phyloP scores from a whole-genome alignment of 2,888 invertebrate genomes.

The Eueremaeus valkanovi region DNA sequence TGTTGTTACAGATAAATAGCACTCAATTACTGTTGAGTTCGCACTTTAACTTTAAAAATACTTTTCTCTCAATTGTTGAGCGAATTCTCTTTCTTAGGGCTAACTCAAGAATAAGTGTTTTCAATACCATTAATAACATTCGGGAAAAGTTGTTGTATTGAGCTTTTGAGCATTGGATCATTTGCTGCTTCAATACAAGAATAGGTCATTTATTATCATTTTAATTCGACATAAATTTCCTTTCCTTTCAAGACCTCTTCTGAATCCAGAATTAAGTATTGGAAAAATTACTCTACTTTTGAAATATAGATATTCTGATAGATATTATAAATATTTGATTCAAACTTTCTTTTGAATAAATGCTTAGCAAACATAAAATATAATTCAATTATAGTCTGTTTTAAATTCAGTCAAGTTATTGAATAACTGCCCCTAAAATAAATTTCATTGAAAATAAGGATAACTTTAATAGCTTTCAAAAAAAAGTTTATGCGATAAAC shows the following conservation, averaged over 20 bases:
- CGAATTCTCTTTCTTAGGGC: neutral
- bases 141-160: neutral
- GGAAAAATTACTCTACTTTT: no score
- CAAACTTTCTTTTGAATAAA: no score
- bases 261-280: neutral
- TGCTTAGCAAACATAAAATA: no score
- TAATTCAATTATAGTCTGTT: neutral
- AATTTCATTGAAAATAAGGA: no score
- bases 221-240: constrained; percentile 15
- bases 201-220: constrained; percentile 12
- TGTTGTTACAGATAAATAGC: constrained; percentile 1
- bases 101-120: constrained; percentile 13
- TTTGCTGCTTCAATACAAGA: neutral
- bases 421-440: no score
- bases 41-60: neutral
- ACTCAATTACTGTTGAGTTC: neutral
- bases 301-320: neutral
- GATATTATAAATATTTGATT: neutral
- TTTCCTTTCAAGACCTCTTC: neutral
- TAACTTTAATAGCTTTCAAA: no score
- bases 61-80: neutral
- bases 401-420: neutral
- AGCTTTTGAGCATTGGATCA: constrained; percentile 1
- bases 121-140: constrained; percentile 16
- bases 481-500: no score